A percentile compares a stretch with the other conserved stretches of the same genome.
Conservation (phyloP, 35 echinoderm and acorn worm genomes). For the Hemicentrotus pulcherrimus region DNA sequence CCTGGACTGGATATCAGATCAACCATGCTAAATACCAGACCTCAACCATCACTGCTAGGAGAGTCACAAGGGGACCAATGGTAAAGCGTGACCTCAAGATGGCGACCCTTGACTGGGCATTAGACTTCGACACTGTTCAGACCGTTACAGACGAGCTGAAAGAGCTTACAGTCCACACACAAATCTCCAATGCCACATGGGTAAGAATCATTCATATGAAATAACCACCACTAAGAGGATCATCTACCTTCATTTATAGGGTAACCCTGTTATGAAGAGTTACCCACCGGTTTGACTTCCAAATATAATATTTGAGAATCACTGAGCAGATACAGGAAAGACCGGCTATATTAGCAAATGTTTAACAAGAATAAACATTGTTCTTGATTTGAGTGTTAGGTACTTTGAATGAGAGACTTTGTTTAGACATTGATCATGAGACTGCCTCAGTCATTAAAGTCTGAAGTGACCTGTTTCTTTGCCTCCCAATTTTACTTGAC, state of each 20-base stretch:
- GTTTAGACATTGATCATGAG: no score
- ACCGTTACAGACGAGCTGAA: neutral
- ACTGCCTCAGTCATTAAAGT: no score
- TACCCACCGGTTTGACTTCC: neutral
- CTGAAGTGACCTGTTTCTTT: no score
- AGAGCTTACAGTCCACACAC: neutral
- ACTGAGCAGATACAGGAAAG: no score
- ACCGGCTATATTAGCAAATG: no score
- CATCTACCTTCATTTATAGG: neutral
- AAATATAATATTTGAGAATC: no score
- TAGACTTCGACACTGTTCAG: neutral
- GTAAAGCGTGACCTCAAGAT: neutral
- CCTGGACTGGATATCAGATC: conserved; percentile 76
- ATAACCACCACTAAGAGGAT: neutral
- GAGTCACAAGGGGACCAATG: neutral
- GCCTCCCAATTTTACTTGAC: neutral
- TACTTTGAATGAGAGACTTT: no score
- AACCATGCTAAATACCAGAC: conserved; percentile 81
- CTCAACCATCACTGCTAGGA: neutral
- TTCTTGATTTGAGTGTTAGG: no score
- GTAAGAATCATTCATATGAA: neutral
- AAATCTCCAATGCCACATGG: conserved; percentile 26
- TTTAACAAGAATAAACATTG: no score
- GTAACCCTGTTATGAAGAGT: neutral
- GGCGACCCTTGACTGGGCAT: neutral